Percentiles rank a stretch among this genome's conserved stretches.
Conservation (phyloP, 2,797 vertebrate genomes). For the Gymnocypris eckloni region DNA sequence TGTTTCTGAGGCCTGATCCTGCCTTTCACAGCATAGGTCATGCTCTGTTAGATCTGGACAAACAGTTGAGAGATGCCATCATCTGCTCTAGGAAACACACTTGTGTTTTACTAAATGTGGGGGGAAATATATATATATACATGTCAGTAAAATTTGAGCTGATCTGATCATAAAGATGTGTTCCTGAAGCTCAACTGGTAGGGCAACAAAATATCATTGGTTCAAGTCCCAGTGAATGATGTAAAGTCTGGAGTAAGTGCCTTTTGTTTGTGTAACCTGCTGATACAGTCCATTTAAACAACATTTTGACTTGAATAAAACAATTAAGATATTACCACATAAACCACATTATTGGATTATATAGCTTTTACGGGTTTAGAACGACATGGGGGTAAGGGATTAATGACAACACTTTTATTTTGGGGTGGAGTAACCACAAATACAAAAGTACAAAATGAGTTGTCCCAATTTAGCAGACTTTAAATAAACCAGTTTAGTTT, state of each 20-base stretch:
- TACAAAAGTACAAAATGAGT: too few species aligned
- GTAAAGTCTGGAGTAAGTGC: background rate
- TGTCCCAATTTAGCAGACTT: too few species aligned
- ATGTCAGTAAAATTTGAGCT: background rate
- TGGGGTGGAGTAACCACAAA: too few species aligned
- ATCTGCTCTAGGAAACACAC: background rate
- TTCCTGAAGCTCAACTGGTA: background rate
- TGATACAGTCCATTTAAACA: background rate
- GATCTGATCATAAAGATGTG: background rate
- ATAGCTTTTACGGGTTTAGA: too few species aligned
- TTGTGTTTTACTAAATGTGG: background rate
- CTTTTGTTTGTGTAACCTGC: background rate
- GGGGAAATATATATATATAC: too few species aligned
- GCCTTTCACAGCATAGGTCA: background rate
- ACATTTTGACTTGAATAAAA: background rate
- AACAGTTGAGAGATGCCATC: conserved; percentile 2
- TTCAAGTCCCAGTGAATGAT: background rate
- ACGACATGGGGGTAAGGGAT: too few species aligned
- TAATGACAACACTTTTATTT: too few species aligned
- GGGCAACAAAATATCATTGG: background rate
- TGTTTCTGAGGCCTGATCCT: background rate
- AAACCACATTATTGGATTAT: background rate
- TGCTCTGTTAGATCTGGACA: background rate
- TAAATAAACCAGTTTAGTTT: too few species aligned
- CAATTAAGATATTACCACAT: background rate